Evolutionary conservation across 2,888 invertebrate species (phyloP), one percentile per base, ranked within the genome.

Genomic region (Iselma pallidipennis): DNA sequence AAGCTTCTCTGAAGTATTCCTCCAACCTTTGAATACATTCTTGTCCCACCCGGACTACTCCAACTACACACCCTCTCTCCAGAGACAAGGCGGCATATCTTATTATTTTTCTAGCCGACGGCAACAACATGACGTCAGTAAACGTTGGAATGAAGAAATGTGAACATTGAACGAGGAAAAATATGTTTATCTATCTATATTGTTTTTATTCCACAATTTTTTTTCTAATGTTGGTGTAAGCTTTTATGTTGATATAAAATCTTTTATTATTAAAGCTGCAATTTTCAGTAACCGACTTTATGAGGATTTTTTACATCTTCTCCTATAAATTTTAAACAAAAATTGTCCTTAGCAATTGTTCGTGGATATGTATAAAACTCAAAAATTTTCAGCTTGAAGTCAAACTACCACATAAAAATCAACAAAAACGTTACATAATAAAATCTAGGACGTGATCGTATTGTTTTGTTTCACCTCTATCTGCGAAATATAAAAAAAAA

Each of bases 51-150:
- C 3, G 12, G 45, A 45, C 45, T 9, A 45, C 21, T 45, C 45
- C 1, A 45, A 1, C 21, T 9, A 7, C 55, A 48, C n/a, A n/a
- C n/a, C n/a, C n/a, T 29, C 26, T 51, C 60, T 55, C 60, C 10
- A 55, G 60, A 51, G 60, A 51, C 55, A 23, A 26, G 42, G 55
- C 16, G 54, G 55, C 21, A 55, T 60, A 55, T 60, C 60, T 60
- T 60, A 55, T 60, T 60, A 52, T 60, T 60, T 60, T 45, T 52
- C 45, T 55, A 51, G 60, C 60, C 50, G 28, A 42, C 25, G 60
- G 60, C 60, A 50, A 60, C 60, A 42, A 23, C 51, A n/a, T 57
- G 57, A 57, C 57, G 57, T 57, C 57, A 57, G 51, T 52, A 51
- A n/a, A n/a, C n/a, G n/a, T n/a, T n/a, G n/a, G n/a, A n/a, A n/a